Percentiles rank a stretch among this genome's conserved stretches.
These are phyloP conservation scores for Axea sp. DNA, from an alignment of 2,888 invertebrate species.

Conservation along the genomic window DNA sequence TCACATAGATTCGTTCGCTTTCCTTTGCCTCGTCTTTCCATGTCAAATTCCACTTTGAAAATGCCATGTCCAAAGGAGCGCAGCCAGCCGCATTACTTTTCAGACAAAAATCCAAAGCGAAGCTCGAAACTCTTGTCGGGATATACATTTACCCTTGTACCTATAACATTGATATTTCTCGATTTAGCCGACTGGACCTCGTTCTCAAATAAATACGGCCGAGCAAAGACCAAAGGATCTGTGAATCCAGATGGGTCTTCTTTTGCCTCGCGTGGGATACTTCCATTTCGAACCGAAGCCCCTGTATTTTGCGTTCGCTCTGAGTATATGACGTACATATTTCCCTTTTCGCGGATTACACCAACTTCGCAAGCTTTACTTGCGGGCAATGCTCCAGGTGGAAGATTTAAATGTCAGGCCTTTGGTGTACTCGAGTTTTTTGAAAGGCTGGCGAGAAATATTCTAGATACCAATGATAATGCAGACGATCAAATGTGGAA, in stretches of 20 bases:
- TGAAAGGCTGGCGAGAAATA: constrained; percentile 31
- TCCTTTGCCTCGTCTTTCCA: constrained; percentile 58
- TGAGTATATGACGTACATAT: constrained; percentile 41
- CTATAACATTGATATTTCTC: constrained; percentile 56
- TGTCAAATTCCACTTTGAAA: constrained; percentile 60
- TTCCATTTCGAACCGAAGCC: constrained; percentile 56
- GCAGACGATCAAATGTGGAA: not conserved
- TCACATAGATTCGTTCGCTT: constrained; percentile 56
- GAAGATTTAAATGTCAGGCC: constrained; percentile 48
- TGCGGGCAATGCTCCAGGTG: constrained; percentile 24
- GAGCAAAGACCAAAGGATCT: constrained; percentile 55
- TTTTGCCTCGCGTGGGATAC: constrained; percentile 39
- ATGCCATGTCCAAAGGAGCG: constrained; percentile 62
- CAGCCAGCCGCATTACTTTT: constrained; percentile 52
- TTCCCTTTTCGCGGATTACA: constrained; percentile 51
- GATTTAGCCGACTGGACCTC: constrained; percentile 36
- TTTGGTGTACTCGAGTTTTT: constrained; percentile 19
- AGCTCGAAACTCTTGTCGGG: constrained; percentile 36
- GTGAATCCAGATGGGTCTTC: constrained; percentile 46
- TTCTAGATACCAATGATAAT: constrained; percentile 27
- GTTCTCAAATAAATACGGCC: constrained; percentile 46
- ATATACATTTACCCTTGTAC: constrained; percentile 39
- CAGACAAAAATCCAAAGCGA: constrained; percentile 58
- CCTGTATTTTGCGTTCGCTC: constrained; percentile 37
- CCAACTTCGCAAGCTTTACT: constrained; percentile 45